These are phyloP conservation scores for Pinctada fucata DNA, from an alignment of 2,888 invertebrate genomes.

Conservation along the genomic window DNA sequence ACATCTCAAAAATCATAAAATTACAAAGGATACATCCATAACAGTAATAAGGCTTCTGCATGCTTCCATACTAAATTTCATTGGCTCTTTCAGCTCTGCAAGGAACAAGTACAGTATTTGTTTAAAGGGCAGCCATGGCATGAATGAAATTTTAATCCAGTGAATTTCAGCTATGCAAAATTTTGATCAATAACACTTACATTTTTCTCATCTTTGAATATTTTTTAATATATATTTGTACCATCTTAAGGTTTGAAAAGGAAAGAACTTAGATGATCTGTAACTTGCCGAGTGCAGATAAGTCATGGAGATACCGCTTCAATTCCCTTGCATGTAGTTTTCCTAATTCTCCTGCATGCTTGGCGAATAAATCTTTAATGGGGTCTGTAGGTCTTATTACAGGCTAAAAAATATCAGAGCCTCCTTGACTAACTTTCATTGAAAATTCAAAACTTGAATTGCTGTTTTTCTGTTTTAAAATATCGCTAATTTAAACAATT, in stretches of 20 bases:
- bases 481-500: no score
- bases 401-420: constrained; percentile 34
- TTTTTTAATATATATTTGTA: no score
- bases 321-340: constrained; percentile 95
- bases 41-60: constrained; percentile 95
- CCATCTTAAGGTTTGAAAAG: no score
- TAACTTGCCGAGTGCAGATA: constrained; percentile 55
- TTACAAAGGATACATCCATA: constrained; percentile 83
- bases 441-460: no score
- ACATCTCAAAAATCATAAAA: no score
- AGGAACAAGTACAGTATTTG: constrained; percentile 2
- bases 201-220: no score
- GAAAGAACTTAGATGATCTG: not conserved
- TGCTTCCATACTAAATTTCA: constrained; percentile 90
- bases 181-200: no score
- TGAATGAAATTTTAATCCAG: no score
- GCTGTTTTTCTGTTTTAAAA: no score
- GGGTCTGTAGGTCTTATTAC: constrained; percentile 50
- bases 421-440: no score
- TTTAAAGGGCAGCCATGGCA: not conserved
- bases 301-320: constrained; percentile 87
- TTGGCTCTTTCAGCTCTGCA: constrained; percentile 53
- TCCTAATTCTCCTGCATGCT: constrained; percentile 89
- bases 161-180: no score
- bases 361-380: constrained; percentile 87